phyloP scores from a whole-genome alignment of 53 echinoderm and acorn worm genomes.

The Holothuria scabra region DNA sequence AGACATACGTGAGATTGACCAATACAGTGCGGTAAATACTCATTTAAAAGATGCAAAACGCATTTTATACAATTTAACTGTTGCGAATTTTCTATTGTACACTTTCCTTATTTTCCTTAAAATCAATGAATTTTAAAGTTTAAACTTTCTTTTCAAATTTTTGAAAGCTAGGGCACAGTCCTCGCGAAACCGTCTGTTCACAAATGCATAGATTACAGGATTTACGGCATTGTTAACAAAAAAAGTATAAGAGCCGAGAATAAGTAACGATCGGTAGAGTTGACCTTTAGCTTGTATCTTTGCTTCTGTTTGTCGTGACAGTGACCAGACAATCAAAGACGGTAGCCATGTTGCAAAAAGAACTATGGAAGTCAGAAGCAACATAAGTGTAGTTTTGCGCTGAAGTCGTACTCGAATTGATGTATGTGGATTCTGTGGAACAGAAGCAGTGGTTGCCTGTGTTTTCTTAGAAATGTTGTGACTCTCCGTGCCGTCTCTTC shows the following conservation, averaged over 20 bases:
- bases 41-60: too few relatives aligned
- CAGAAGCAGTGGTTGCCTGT: not conserved
- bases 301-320: not conserved
- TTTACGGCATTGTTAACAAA: constrained; percentile 32
- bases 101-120: too few relatives aligned
- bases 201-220: constrained; percentile 27
- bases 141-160: too few relatives aligned
- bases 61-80: too few relatives aligned
- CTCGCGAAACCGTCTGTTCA: constrained; percentile 10
- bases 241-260: not conserved
- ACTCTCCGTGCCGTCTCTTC: not conserved
- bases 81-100: too few relatives aligned
- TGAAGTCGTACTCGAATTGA: not conserved
- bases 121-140: too few relatives aligned
- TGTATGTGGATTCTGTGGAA: not conserved
- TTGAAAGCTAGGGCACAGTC: not conserved
- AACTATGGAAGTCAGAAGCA: constrained; percentile 6
- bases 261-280: not conserved
- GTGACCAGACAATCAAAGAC: not conserved
- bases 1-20: too few relatives aligned
- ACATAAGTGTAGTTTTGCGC: constrained; percentile 8
- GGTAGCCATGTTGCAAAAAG: constrained; percentile 6
- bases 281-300: not conserved
- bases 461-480: not conserved
- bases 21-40: too few relatives aligned